Evolutionary conservation across 1,140 invertebrate genomes (phyloP).

Genomic region (Tetragnatha versicolor): DNA sequence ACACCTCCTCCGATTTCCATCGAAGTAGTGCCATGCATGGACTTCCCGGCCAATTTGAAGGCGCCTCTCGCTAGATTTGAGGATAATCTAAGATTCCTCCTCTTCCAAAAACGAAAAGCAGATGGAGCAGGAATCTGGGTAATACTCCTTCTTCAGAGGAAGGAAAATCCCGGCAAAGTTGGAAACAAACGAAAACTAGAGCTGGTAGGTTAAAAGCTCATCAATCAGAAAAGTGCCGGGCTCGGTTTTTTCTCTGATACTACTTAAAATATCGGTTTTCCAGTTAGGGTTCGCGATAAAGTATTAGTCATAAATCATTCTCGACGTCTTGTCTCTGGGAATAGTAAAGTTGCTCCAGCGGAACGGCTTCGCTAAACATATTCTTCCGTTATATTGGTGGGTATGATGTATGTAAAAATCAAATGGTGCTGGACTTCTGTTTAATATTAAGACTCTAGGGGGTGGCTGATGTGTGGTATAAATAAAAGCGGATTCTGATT

Average conservation of each 20-base stretch:
- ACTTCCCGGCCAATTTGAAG: too few relatives aligned
- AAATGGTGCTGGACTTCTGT: constrained; percentile 26
- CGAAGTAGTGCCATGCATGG: too few relatives aligned
- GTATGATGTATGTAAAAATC: constrained; percentile 47
- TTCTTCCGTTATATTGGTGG: constrained; percentile 23
- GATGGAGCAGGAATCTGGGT: too few relatives aligned
- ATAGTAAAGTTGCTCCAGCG: constrained; percentile 28
- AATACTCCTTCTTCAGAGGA: neutral
- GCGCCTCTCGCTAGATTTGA: too few relatives aligned
- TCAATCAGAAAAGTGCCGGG: constrained; percentile 13
- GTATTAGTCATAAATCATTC: constrained; percentile 50
- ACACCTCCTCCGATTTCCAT: too few relatives aligned
- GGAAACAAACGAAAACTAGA: constrained; percentile 39
- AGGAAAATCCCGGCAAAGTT: constrained; percentile 38
- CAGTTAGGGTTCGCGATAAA: constrained; percentile 48
- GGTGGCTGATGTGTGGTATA: neutral
- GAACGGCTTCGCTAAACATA: constrained; percentile 22
- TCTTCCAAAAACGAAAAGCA: too few relatives aligned
- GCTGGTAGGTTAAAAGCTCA: constrained; percentile 49
- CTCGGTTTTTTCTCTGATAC: neutral
- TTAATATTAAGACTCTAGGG: constrained; percentile 16
- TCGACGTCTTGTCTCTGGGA: constrained; percentile 23
- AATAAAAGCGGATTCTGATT: too few relatives aligned
- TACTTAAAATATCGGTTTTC: constrained; percentile 54
- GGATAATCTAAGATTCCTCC: too few relatives aligned